Conservation (phyloP, 2,888 invertebrate species). For the Noctua janthe region DNA sequence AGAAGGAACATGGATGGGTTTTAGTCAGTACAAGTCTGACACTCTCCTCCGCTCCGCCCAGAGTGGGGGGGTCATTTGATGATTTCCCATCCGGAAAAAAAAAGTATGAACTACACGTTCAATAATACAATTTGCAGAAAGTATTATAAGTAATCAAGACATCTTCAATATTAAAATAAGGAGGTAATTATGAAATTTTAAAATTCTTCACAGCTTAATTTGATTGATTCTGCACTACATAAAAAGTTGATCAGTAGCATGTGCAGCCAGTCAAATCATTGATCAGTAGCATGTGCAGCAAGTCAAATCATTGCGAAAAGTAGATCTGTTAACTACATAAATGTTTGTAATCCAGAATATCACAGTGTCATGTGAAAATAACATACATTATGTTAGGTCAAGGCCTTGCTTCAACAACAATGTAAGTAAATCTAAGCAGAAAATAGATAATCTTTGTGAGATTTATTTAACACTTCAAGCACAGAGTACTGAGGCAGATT, state of each 20-base stretch:
- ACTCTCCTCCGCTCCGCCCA: too few relatives aligned
- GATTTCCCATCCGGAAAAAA: too few relatives aligned
- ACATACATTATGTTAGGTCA: constrained; percentile 37
- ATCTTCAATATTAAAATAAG: background rate
- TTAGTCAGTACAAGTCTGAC: too few relatives aligned
- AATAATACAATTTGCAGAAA: too few relatives aligned
- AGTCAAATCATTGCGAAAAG: background rate
- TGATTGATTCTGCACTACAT: background rate
- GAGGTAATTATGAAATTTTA: too few relatives aligned
- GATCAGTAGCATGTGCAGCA: background rate
- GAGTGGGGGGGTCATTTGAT: too few relatives aligned
- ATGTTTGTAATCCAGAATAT: constrained; percentile 9
- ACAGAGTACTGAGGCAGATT: too few relatives aligned
- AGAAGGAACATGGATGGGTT: too few relatives aligned
- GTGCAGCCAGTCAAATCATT: background rate
- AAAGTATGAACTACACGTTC: too few relatives aligned
- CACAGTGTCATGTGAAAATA: constrained; percentile 17
- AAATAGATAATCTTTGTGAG: background rate
- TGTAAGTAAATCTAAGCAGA: background rate
- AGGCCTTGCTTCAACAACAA: constrained; percentile 9
- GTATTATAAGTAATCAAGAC: background rate
- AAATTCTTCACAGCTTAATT: background rate
- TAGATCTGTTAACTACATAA: background rate
- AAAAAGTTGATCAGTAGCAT: background rate
- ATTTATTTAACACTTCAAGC: background rate